These are phyloP conservation scores for Vidua chalybeata DNA, from an alignment of 2,113 vertebrate genomes.

Conservation along the genomic window DNA sequence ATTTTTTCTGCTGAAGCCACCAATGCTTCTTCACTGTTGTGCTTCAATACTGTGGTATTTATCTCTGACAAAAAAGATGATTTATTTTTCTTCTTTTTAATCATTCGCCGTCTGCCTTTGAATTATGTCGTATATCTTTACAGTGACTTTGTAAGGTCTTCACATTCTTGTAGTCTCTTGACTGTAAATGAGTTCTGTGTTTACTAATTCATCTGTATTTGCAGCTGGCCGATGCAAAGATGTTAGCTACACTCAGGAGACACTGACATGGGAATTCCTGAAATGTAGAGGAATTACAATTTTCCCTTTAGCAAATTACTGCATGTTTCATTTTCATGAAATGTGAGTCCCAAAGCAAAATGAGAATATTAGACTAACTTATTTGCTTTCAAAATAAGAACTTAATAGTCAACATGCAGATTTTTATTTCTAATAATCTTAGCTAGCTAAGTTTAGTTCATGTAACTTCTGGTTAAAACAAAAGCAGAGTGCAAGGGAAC, in stretches of 20 bases:
- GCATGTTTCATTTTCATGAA: neutral
- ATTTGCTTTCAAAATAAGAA: neutral
- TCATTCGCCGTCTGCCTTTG: neutral
- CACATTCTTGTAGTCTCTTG: neutral
- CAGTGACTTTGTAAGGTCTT: neutral
- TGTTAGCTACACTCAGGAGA: neutral
- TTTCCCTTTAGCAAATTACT: constrained; percentile 5
- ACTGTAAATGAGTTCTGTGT: neutral
- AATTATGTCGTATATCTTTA: neutral
- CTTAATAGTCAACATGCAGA: neutral
- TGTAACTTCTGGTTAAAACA: neutral
- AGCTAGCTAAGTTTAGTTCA: neutral
- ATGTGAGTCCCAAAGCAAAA: neutral
- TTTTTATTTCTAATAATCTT: neutral
- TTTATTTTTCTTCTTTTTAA: neutral
- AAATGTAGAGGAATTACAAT: neutral
- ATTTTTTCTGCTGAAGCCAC: neutral
- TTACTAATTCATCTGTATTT: constrained; percentile 37
- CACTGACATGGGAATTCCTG: neutral
- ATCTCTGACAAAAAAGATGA: neutral
- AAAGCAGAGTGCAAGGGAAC: neutral
- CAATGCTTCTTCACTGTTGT: neutral
- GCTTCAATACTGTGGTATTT: neutral
- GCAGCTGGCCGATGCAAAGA: constrained; percentile 17
- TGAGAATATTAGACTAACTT: neutral